Base-by-base conservation (phyloP, 2,113 vertebrate genomes). In the Phyllostomus hastatus region DNA sequence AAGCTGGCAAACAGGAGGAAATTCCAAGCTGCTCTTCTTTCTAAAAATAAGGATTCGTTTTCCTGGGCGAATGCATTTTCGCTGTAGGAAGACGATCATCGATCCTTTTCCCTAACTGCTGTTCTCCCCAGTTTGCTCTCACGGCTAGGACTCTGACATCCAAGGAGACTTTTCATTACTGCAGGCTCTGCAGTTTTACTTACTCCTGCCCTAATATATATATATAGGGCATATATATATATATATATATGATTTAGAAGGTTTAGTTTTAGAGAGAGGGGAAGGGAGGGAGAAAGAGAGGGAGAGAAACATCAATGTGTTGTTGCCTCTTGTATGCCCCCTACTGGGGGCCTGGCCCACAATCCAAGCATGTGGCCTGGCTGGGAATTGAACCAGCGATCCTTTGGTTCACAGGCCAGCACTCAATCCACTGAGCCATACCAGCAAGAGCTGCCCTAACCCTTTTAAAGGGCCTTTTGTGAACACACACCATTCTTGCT, bases 31-130 rank as follows among this genome's bases (percentile, higher is more conserved):
- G 52, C 11, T 35, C 41, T 70, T 91, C 83, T 88, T 87, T 84
- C 86, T 95, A 82, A 76, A 95, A 61, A 61, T 72, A 81, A 78
- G 61, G 52, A 75, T 22, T 93, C 64, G 10, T 50, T 78, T 92
- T 76, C 52, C 66, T 59, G 43, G n/a, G 31, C 61, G 54, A 95
- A 61, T 50, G 35, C 12, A 24, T 73, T 54, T 43, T 84, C 95
- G 61, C 9, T 26, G 19, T 1, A 50, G 10, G 33, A 59, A 79
- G 19, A 28, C 31, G 14, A 41, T 17, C 16, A 38, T 35, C 28
- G 3, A 31, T 15, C 61, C 46, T 22, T 83, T 50, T 50, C 52
- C 67, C 78, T 85, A 82, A 67, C 14, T 76, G 48, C 15, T 78
- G 0, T n/a, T 79, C 94, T 78, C 96, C 76, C 80, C 78, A 46